phyloP scores from a whole-genome alignment of 2,797 vertebrate genomes.

The Helarctos malayanus region DNA sequence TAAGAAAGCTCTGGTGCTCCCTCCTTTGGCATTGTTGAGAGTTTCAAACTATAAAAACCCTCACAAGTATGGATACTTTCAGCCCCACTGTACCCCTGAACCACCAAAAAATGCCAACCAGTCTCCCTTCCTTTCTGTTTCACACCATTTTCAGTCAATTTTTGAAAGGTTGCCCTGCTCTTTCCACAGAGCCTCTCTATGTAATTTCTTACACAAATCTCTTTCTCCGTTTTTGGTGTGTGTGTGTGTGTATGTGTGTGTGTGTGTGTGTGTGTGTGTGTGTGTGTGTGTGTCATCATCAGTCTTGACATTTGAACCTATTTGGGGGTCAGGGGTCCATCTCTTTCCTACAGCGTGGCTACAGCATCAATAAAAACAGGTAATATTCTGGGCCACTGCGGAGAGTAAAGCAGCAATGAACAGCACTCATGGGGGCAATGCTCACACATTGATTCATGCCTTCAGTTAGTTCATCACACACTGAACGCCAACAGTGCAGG shows the following conservation, averaged over 20 bases:
- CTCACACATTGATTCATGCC: neutral
- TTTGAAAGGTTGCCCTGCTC: neutral
- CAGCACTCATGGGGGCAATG: neutral
- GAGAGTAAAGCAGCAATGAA: neutral
- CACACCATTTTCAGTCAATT: neutral
- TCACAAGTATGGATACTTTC: neutral
- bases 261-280: no score
- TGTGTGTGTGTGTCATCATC: neutral
- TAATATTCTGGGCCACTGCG: neutral
- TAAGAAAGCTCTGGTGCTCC: neutral
- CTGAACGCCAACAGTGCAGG: neutral
- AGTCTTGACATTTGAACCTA: neutral
- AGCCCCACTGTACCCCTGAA: rapidly evolving
- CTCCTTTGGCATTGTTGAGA: neutral
- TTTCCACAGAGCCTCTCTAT: neutral
- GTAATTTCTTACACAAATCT: neutral
- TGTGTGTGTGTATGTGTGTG: neutral
- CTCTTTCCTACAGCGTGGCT: no score
- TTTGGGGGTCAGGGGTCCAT: neutral
- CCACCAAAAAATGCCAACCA: neutral
- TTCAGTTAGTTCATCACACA: neutral
- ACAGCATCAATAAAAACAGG: neutral
- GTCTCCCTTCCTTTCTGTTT: neutral
- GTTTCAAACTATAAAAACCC: neutral
- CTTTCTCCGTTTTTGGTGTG: neutral